Base-by-base conservation (phyloP, 64 coral and sea anemone species). In the Pachyseris speciosa region DNA sequence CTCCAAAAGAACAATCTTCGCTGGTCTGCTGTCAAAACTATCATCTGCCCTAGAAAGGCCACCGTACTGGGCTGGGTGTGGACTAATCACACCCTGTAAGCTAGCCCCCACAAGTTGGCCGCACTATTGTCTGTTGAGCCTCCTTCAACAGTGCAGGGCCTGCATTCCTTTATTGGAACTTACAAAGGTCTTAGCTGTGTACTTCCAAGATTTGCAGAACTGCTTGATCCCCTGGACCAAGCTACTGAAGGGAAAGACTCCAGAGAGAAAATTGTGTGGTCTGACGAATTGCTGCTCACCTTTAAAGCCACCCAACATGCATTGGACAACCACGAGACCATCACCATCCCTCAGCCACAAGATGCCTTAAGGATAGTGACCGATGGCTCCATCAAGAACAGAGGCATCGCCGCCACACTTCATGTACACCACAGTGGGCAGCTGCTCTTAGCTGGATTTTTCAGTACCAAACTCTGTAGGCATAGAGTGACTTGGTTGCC, bases 151-250 rank as follows among this genome's bases (percentile, higher is more conserved):
- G n/a, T n/a, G n/a, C n/a, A 72, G 37, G 76, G 47, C 11, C 42
- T 91, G 28, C 77, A 77, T 1, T 91, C 89, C 10, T 91, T 84
- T 60, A 57, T 84, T 32, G 89, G 78, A 12, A 16, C 88, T 2
- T 80, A 83, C 74, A 90, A 90, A 36, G 76, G 48, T 31, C 72
- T 90, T 19, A 64, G 51, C n/a, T 28, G 73, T 24, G 87, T 90
- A 11, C 65, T 87, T 32, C 43, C 75, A n/a, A 42, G 40, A 10
- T 87, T 61, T 34, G 33, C 65, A 15, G 10, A 19, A 61, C 1
- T 70, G 20, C 68, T 87, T 38, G 84, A 87, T 64, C 63, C 53
- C 15, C 53, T 85, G 16, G 83, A 85, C 26, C 31, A 59, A n/a
- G 83, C 83, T 0, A 68, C 64, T 39, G 83, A 51, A 37, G 83